A percentile compares a stretch with the other conserved stretches of the same genome.
These are phyloP conservation scores for Tetrao urogallus DNA, from an alignment of 2,113 vertebrate species.

Conservation along the genomic window DNA sequence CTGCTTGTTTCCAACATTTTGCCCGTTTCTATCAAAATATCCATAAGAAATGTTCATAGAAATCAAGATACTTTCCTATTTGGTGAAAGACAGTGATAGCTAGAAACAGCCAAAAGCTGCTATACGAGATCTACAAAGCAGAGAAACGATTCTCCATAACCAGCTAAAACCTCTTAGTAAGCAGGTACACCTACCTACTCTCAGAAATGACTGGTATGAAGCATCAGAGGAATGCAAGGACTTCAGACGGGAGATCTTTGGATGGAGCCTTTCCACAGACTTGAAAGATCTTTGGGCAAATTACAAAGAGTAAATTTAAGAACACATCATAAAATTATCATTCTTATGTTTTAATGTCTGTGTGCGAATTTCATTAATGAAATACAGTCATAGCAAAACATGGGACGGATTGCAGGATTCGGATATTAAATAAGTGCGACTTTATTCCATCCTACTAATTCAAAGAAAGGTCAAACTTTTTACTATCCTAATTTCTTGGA, in stretches of 20 bases:
- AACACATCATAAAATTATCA: background rate
- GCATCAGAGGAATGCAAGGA: background rate
- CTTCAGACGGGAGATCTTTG: background rate
- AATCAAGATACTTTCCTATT: background rate
- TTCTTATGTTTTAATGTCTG: background rate
- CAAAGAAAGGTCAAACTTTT: background rate
- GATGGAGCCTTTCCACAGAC: background rate
- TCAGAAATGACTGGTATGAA: background rate
- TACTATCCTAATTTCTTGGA: background rate
- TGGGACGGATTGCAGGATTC: background rate
- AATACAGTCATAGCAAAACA: background rate
- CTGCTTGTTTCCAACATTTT: background rate
- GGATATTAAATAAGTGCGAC: background rate
- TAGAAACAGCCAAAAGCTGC: background rate
- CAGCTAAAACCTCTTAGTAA: background rate
- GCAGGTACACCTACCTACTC: background rate
- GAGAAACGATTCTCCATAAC: background rate
- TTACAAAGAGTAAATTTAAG: background rate
- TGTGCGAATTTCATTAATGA: background rate
- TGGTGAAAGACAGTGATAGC: rapidly evolving
- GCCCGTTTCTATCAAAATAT: rapidly evolving
- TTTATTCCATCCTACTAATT: background rate
- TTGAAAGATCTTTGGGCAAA: background rate
- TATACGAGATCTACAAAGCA: background rate
- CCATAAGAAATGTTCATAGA: background rate